These are phyloP conservation scores for Ciconia boyciana DNA, from an alignment of 2,113 vertebrate genomes.

Conservation along the genomic window DNA sequence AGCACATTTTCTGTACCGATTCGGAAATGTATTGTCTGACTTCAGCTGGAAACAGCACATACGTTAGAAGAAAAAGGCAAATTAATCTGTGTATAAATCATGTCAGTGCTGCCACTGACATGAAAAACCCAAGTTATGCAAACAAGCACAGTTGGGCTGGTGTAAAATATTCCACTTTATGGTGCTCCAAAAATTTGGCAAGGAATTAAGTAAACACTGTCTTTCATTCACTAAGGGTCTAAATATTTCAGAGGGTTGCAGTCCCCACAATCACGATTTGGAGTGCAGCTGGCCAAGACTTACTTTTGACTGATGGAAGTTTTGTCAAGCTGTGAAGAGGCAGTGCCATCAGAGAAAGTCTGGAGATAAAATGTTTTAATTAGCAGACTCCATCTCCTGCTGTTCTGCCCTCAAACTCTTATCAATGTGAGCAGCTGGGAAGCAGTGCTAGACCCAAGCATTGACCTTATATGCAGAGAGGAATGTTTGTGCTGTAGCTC, in stretches of 20 bases:
- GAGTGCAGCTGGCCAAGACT: background rate
- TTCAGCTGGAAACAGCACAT: background rate
- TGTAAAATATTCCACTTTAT: background rate
- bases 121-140: background rate
- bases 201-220: background rate
- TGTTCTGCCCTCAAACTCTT: background rate
- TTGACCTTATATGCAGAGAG: background rate
- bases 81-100: background rate
- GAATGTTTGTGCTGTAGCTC: background rate
- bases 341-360: background rate
- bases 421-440: background rate
- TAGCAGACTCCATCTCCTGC: background rate
- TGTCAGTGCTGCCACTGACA: background rate
- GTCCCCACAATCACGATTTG: fast-evolving
- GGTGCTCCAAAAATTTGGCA: background rate
- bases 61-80: background rate
- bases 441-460: background rate
- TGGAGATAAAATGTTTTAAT: background rate
- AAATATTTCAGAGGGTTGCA: background rate
- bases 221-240: background rate
- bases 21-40: background rate
- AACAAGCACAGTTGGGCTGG: background rate
- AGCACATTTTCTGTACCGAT: background rate
- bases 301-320: background rate
- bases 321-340: background rate